Evolutionary conservation across 2,888 invertebrate species (phyloP), one percentile per base, ranked within the genome.

Genomic region (Cistogaster globosa): DNA sequence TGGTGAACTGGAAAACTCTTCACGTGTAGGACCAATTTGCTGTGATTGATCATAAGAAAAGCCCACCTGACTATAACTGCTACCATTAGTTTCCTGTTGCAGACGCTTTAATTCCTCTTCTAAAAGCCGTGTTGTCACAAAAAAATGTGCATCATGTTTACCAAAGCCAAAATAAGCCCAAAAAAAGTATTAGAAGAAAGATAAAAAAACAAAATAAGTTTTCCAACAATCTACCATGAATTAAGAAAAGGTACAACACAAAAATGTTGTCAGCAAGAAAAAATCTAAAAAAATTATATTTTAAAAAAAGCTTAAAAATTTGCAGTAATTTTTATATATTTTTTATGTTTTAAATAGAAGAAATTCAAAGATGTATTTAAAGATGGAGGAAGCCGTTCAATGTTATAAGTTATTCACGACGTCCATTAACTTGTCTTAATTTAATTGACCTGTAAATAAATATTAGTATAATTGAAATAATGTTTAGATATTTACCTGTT

Each of bases 71-170:
- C 95, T 95, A 82, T 96, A 96, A 20, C 93, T 90, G 86, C 93
- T 92, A 16, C 93, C 90, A 84, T 93, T 93, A 22, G 93, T 94
- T 55, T 96, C 97, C 92, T 95, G 96, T 90, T 95, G 96, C 63
- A 97, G 94, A 72, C 98, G 94, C 92, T 98, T 98, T 91, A 97
- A 93, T 93, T 98, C 98, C 92, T 98, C 98, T 93, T 98, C 98
- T 98, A 93, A 18, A 26, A 14, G 12, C 5, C 12, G 48, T 51
- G 22, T 32, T 48, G 20, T 11, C 58, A 58, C 14, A 48, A 22
- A 36, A 62, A 38, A 42, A 42, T 42, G 36, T 67, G 53, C 48
- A 57, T 36, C 42, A 55, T 63, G 51, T 71, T 36, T 42, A 71
- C 55, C 72, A 67, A 78, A 75, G 85, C 85, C 82, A 85, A 85